These are phyloP conservation scores for Chauna torquata DNA, from an alignment of 2,113 vertebrate genomes.

Conservation along the genomic window DNA sequence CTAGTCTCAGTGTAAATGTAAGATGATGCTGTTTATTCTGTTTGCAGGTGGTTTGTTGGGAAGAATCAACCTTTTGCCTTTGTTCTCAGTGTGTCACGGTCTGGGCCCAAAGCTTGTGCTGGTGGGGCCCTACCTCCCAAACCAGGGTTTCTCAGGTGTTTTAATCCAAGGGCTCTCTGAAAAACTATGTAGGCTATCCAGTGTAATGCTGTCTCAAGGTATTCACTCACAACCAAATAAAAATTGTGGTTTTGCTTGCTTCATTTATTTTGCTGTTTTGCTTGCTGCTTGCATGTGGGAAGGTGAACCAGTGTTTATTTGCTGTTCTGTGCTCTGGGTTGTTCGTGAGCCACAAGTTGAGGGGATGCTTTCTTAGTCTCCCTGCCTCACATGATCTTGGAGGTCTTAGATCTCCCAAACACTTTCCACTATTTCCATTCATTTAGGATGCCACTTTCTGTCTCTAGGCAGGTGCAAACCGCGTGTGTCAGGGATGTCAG, in stretches of 20 bases:
- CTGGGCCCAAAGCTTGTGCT: background rate
- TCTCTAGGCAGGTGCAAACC: background rate
- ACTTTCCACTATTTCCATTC: background rate
- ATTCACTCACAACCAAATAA: background rate
- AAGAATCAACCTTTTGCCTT: conserved; percentile 2
- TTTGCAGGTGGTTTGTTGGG: background rate
- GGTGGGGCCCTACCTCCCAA: background rate
- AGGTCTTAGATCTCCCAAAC: background rate
- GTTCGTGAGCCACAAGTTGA: background rate
- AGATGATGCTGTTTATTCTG: background rate
- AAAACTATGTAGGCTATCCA: background rate
- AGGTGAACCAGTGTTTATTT: background rate
- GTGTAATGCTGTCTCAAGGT: background rate
- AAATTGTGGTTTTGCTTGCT: background rate
- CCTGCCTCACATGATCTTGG: background rate
- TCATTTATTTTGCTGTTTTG: background rate
- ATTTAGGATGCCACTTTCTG: background rate
- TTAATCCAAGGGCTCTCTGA: background rate
- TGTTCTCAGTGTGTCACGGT: background rate
- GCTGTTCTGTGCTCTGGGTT: background rate
- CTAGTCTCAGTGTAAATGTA: conserved; percentile 22
- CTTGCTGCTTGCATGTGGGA: background rate
- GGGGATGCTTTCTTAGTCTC: background rate
- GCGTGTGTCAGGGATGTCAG: background rate
- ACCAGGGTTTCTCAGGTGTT: background rate